Evolutionary conservation across 2,797 vertebrate genomes (phyloP), one percentile per base, ranked within the genome.

Genomic region (Sebastiscus tertius): DNA sequence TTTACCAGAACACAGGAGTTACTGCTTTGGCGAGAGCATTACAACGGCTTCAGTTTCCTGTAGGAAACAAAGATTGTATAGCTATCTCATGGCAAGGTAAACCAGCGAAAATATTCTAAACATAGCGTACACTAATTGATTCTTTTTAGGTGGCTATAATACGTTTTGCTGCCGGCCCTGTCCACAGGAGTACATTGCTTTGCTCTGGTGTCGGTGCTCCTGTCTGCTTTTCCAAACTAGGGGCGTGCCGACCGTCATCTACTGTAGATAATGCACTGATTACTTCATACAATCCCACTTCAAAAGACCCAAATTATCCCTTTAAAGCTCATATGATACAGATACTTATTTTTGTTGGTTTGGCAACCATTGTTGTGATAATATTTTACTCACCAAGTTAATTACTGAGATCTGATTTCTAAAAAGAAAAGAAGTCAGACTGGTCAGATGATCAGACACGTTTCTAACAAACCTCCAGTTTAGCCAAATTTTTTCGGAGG

Each of bases 101-200:
- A 49, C 46, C 18, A 18, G 6, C 7, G 18, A 0, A 49, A 49
- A 49, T 49, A 49, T 49, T 49, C 7, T 49, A 49, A 49, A 8
- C 7, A 20, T 49, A 0, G 46, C 14, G 0, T 42, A 42, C 39
- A 16, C 39, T 0, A 42, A 34, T 34, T 3, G 33, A 3, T 3
- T 33, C 0, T 46, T 46, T 1, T 46, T 49, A 49, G 18, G 46
- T 49, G 46, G 0, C 0, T 49, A 20, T 49, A 49, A 49, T 49
- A 49, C 16, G 18, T 18, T 49, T 49, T 36, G 10, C 34, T 36
- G 34, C 12, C 1, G 2, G 14, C 3, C 46, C 46, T 18, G 1
- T 49, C 7, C 46, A 49, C 7, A 49, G 46, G 0, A 49, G 46
- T 49, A 49, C 18, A 49, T 49, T 49, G 46, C 46, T 49, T 49